These are phyloP conservation scores for Myotis brandtii DNA, from an alignment of 2,113 vertebrate species.

Conservation along the genomic window DNA sequence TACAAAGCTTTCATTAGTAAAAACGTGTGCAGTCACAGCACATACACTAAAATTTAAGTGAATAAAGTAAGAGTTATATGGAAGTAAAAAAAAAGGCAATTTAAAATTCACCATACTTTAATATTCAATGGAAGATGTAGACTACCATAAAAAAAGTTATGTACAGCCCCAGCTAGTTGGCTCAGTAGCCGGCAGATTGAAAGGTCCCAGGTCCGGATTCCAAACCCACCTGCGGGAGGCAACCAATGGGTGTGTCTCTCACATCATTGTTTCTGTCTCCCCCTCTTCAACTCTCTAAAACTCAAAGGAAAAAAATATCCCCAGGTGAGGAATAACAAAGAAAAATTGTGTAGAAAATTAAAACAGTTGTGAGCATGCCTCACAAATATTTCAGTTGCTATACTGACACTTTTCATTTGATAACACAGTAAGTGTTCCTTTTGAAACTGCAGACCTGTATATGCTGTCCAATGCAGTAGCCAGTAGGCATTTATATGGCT, in stretches of 20 bases:
- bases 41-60: constrained; percentile 31
- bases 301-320: too few species aligned
- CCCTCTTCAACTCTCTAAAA: too few species aligned
- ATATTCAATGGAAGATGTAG: not conserved
- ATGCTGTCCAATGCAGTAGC: not conserved
- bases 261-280: too few species aligned
- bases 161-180: too few species aligned
- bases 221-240: too few species aligned
- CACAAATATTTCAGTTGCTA: not conserved
- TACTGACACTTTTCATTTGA: not conserved
- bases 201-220: too few species aligned
- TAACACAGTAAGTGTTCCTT: not conserved
- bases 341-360: not conserved
- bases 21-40: not conserved
- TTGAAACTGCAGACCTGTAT: not conserved
- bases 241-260: too few species aligned
- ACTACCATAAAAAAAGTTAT: not conserved
- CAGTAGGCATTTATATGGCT: not conserved
- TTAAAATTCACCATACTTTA: constrained; percentile 17
- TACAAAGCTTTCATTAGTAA: constrained; percentile 46
- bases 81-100: not conserved
- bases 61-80: not conserved
- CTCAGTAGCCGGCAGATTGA: too few species aligned
- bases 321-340: not conserved
- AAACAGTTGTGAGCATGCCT: not conserved